phyloP scores from a whole-genome alignment of 2,113 vertebrate genomes.

The Engystomops pustulosus region DNA sequence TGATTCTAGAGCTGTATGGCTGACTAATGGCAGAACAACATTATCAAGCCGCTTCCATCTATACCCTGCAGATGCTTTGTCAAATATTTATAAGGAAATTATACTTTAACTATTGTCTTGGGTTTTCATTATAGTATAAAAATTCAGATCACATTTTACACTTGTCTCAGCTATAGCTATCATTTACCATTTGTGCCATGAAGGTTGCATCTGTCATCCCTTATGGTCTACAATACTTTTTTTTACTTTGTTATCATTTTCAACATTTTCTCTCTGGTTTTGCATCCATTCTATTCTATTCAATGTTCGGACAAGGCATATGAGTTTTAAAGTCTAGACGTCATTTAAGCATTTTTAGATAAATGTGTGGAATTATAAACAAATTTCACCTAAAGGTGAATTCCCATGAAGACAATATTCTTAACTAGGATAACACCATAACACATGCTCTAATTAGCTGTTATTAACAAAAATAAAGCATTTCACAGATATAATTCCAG shows the following conservation, averaged over 20 bases:
- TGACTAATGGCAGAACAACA: constrained; percentile 13
- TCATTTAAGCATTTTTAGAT: too few relatives aligned
- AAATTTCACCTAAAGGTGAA: too few relatives aligned
- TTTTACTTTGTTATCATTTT: background rate
- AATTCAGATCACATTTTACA: constrained; percentile 21
- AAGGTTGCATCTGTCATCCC: constrained; percentile 43
- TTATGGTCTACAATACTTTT: constrained; percentile 38
- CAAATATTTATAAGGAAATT: constrained; percentile 52
- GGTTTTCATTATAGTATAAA: constrained; percentile 27
- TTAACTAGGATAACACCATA: too few relatives aligned
- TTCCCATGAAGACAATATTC: too few relatives aligned
- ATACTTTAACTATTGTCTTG: constrained; percentile 34
- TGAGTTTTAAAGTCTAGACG: too few relatives aligned
- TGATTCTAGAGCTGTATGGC: background rate
- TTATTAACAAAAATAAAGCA: too few relatives aligned
- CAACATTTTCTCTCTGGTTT: background rate
- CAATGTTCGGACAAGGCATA: too few relatives aligned
- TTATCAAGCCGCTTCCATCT: background rate
- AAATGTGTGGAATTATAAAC: too few relatives aligned
- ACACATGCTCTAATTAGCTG: too few relatives aligned
- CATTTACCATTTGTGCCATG: constrained; percentile 44
- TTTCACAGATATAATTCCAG: too few relatives aligned
- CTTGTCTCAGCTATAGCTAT: constrained; percentile 33
- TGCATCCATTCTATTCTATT: background rate
- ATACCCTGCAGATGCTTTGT: constrained; percentile 44